Evolutionary conservation across 2,113 vertebrate genomes (phyloP).

Genomic region (Daubentonia madagascariensis): DNA sequence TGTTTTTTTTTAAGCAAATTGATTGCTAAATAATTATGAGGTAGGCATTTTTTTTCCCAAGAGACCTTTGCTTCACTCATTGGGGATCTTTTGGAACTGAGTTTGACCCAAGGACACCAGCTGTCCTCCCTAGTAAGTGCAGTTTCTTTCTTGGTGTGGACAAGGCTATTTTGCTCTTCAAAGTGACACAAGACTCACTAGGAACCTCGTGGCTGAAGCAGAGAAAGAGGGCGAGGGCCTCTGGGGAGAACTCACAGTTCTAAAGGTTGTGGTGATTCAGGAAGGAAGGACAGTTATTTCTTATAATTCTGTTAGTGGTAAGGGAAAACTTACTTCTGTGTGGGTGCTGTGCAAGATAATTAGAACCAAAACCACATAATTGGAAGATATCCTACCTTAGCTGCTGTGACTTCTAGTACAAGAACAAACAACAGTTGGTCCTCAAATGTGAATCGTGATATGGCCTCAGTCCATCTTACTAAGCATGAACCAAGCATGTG

Average conservation of each 20-base stretch:
- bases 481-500: not conserved
- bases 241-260: not conserved
- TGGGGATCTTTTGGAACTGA: not conserved
- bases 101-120: not conserved
- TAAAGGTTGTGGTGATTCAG: not conserved
- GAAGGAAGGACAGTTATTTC: not conserved
- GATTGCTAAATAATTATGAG: not conserved
- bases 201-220: not conserved
- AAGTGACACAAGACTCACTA: not conserved
- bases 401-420: not conserved
- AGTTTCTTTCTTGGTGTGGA: not conserved
- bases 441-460: conserved; percentile 46
- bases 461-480: conserved; percentile 33
- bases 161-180: not conserved
- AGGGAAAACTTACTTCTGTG: conserved; percentile 41
- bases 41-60: not conserved
- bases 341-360: conserved; percentile 62
- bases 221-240: not conserved
- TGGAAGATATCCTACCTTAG: conserved; percentile 62
- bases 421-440: conserved; percentile 72
- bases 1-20: not conserved
- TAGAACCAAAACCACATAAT: conserved; percentile 43
- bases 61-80: not conserved
- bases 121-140: not conserved
- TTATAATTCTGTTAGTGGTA: not conserved